Conservation (phyloP, 2,888 invertebrate species). For the Perizoma affinitatum region DNA sequence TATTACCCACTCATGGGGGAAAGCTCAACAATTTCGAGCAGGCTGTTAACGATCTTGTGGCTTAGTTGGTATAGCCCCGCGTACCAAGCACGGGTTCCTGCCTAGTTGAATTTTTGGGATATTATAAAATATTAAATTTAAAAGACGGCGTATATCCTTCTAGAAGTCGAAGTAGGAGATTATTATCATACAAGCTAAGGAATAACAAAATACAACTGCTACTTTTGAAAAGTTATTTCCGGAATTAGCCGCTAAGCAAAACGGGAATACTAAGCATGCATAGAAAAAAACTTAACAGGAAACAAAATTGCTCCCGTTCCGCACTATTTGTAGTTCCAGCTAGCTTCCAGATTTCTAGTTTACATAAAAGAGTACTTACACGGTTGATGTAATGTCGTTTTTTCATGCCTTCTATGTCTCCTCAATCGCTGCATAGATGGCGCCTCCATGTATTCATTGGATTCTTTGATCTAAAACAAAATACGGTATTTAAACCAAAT, state of each 20-base stretch:
- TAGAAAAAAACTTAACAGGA: too few relatives aligned
- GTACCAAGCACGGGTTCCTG: not conserved
- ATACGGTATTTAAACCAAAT: not conserved
- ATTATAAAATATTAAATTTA: not conserved
- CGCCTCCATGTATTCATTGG: conserved; percentile 77
- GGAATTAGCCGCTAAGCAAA: too few relatives aligned
- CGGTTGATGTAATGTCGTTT: conserved; percentile 72
- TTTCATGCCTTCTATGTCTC: conserved; percentile 74
- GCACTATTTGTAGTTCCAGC: too few relatives aligned
- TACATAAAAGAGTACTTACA: conserved; percentile 56
- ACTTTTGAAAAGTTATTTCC: too few relatives aligned
- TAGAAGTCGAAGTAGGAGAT: too few relatives aligned
- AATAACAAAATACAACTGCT: too few relatives aligned
- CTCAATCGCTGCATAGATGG: conserved; percentile 76
- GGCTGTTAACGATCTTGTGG: not conserved
- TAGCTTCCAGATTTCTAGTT: too few relatives aligned
- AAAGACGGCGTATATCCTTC: too few relatives aligned
- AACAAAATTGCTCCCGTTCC: too few relatives aligned
- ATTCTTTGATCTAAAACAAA: conserved; percentile 69
- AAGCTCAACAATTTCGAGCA: not conserved
- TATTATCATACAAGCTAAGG: too few relatives aligned
- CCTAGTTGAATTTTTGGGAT: not conserved
- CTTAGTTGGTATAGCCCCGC: not conserved
- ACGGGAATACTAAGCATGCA: too few relatives aligned
- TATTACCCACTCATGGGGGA: too few relatives aligned